Base-by-base conservation (phyloP, 2,888 invertebrate species). In the Orchesellides sinensis region DNA sequence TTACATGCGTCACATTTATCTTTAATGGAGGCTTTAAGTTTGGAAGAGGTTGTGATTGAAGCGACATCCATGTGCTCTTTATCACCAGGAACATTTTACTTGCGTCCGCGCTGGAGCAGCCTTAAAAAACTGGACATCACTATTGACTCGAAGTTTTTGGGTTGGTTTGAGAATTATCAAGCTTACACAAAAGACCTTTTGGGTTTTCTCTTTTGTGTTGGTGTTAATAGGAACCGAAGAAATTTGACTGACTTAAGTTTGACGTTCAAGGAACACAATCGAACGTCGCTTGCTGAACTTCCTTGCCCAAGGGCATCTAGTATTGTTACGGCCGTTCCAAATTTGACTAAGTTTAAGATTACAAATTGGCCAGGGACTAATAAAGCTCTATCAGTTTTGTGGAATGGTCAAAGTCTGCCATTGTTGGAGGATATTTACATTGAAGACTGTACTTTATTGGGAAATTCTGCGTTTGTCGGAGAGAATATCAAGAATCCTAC, bases 381-480 rank as follows among this genome's bases (percentile, higher is more conserved):
- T n/a, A n/a, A n/a, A 52, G 68, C 2, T 21, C 1, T 69, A 5
- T 17, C 21, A 6, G 0, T 12, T 3, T 52, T 69, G 17, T 69
- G 68, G 68, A 21, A 29, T 2, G 52, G 68, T 1, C n/a, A n/a
- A n/a, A n/a, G n/a, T n/a, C 32, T 69, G 27, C 19, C 23, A 2
- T 12, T 19, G 1, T 29, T 69, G 52, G 32, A 69, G 35, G 69
- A 69, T 12, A 54, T 69, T 10, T 10, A 6, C 0, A 4, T 69
- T 19, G 69, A 69, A 6, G 25, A 21, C 4, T 69, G 69, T 14
- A 32, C 4, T 21, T 1, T 0, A n/a, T 12, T 69, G 69, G 69
- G 52, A 14, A 23, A 69, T 54, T 29, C 29, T 2, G 69, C 54
- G 2, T 69, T 69, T 25, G 54, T 69, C 4, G 52, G 69, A 10